These are phyloP conservation scores for Chorisops tibialis DNA, from an alignment of 2,888 invertebrate species.

Conservation along the genomic window DNA sequence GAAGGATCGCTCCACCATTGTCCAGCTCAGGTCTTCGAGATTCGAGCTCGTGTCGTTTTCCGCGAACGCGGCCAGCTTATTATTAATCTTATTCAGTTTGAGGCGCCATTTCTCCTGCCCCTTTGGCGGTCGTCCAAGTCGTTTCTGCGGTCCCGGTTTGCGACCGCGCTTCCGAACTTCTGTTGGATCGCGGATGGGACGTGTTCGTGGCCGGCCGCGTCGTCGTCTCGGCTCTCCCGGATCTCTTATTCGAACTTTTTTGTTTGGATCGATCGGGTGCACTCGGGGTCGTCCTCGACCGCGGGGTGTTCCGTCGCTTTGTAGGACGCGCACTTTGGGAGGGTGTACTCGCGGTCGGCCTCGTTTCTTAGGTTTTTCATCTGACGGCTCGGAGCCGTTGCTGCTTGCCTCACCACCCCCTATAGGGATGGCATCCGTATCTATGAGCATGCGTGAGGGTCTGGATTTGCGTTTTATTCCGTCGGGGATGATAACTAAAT, in stretches of 20 bases:
- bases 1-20: too few relatives aligned
- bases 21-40: too few relatives aligned
- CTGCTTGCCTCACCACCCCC: background rate
- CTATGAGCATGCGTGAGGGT: slow-evolving; percentile 3
- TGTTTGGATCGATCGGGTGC: background rate
- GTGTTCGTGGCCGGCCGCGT: slow-evolving; percentile 9
- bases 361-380: background rate
- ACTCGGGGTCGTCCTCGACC: slow-evolving; percentile 6
- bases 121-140: slow-evolving; percentile 15
- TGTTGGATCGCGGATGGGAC: background rate
- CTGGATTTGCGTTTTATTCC: slow-evolving; percentile 11
- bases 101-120: slow-evolving; percentile 3
- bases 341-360: slow-evolving; percentile 2
- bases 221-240: background rate
- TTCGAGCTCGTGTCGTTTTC: too few relatives aligned
- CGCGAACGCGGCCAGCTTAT: too few relatives aligned
- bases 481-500: slow-evolving; percentile 6
- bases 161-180: background rate
- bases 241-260: too few relatives aligned
- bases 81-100: background rate
- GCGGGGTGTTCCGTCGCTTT: slow-evolving; percentile 6
- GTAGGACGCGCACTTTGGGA: background rate
- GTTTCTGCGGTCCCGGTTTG: slow-evolving; percentile 1
- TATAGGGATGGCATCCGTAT: slow-evolving; percentile 7
- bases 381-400: too few relatives aligned